These are phyloP conservation scores for Saguinus midas DNA, from an alignment of 2,113 vertebrate genomes.

Conservation along the genomic window DNA sequence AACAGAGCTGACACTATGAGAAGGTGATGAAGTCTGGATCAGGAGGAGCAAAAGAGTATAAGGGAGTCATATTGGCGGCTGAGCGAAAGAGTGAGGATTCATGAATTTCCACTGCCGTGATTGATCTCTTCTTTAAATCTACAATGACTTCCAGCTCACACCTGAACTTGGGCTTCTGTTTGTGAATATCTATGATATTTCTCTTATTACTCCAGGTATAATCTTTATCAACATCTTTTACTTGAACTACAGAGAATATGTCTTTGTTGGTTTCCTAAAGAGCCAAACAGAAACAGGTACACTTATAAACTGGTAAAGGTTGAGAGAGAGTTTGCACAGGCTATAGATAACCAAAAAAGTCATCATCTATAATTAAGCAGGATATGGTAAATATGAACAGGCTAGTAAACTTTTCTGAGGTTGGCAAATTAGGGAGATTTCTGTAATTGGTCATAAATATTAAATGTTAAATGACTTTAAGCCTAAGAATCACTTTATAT, in stretches of 20 bases:
- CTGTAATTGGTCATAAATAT: neutral
- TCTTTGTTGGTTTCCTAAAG: neutral
- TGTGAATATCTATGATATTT: neutral
- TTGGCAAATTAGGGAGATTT: neutral
- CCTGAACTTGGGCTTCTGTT: neutral
- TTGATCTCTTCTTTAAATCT: neutral
- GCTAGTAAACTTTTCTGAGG: neutral
- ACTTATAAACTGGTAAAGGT: neutral
- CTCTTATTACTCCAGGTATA: neutral
- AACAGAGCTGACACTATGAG: neutral
- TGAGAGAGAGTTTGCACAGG: neutral
- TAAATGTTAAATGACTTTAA: neutral
- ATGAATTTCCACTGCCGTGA: neutral
- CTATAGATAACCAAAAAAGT: neutral
- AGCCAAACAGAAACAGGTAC: neutral
- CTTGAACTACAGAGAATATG: neutral
- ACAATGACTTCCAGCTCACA: neutral
- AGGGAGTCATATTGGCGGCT: neutral
- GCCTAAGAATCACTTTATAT: neutral
- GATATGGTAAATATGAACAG: neutral
- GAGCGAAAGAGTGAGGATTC: neutral
- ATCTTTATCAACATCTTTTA: constrained; percentile 16
- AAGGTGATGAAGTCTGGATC: neutral
- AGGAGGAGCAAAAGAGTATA: neutral
- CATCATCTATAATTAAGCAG: neutral